A percentile compares a stretch with the other conserved stretches of the same genome.
Conservation (phyloP, 2,888 invertebrate species). For the Pteria penguin region DNA sequence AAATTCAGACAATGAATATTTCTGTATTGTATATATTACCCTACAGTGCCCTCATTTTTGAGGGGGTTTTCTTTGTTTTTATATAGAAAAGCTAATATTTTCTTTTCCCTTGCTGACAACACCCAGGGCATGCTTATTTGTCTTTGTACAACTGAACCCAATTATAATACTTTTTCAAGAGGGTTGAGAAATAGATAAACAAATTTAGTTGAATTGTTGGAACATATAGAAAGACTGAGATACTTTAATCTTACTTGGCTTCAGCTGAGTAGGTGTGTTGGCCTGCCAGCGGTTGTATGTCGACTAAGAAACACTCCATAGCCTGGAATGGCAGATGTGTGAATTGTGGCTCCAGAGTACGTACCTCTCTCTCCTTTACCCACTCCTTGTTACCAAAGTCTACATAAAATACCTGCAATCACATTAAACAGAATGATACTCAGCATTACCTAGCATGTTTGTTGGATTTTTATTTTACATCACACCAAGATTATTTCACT, state of each 20-base stretch:
- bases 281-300: constrained; percentile 83
- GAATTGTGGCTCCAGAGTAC: constrained; percentile 87
- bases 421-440: too few species aligned
- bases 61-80: too few species aligned
- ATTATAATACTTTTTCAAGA: neutral
- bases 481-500: too few species aligned
- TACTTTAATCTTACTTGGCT: constrained; percentile 66
- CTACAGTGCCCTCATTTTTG: too few species aligned
- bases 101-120: neutral
- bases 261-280: constrained; percentile 74
- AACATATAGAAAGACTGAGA: neutral
- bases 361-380: constrained; percentile 85
- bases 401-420: constrained; percentile 87
- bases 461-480: too few species aligned
- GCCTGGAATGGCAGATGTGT: constrained; percentile 89
- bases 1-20: too few species aligned
- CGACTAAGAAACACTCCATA: constrained; percentile 91
- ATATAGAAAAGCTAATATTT: too few species aligned
- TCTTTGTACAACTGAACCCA: neutral
- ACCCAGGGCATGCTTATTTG: neutral
- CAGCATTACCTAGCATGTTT: too few species aligned
- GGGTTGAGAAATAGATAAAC: too few species aligned
- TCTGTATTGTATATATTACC: too few species aligned
- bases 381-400: constrained; percentile 93
- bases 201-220: neutral